Base-by-base conservation (phyloP, 2,888 invertebrate species). In the Nemapogon koenigi region DNA sequence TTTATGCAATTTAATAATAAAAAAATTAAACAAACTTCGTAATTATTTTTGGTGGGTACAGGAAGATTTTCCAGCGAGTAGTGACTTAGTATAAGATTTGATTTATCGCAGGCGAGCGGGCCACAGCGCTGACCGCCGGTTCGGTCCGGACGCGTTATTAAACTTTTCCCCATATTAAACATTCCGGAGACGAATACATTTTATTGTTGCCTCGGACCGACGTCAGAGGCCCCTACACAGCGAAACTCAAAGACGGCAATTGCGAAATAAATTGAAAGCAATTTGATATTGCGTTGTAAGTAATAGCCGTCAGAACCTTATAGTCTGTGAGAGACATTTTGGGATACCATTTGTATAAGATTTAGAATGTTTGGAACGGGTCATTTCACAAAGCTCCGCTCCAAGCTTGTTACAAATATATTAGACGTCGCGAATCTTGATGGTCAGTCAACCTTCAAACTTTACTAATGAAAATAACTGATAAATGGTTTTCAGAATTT, bases 141-240 rank as follows among this genome's bases (percentile, higher is more conserved):
- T 56, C 55, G 58, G 63, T 61, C 65, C 72, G 72, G 76, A 70
- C 76, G 76, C 78, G 76, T 76, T 78, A 78, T 78, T 78, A 78
- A 76, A 80, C 78, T 80, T 80, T 80, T 79, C 79, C 79, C 79
- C 79, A 79, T 80, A 79, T 80, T 80, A 80, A 79, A 79, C 80
- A 80, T 80, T 80, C 80, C 80, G 72, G 72, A 75, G 73, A 78
- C 79, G 79, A 80, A 79, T 79, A 80, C 78, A 79, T 78, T 76
- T 79, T 76, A 79, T 78, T 78, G 78, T 76, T 73, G 78, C 72
- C 71, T 72, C 70, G 73, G 73, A 73, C 76, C 75, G 75, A 63
- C 76, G 75, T 76, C 76, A 73, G 73, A 75, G 72, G 69, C 69
- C 67, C 72, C 73, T 72, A 75, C 76, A 76, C 76, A 78, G 76